Percentiles rank a stretch among this genome's conserved stretches.
phyloP scores from a whole-genome alignment of 2,113 vertebrate genomes.

The Syngnathoides biaculeatus region DNA sequence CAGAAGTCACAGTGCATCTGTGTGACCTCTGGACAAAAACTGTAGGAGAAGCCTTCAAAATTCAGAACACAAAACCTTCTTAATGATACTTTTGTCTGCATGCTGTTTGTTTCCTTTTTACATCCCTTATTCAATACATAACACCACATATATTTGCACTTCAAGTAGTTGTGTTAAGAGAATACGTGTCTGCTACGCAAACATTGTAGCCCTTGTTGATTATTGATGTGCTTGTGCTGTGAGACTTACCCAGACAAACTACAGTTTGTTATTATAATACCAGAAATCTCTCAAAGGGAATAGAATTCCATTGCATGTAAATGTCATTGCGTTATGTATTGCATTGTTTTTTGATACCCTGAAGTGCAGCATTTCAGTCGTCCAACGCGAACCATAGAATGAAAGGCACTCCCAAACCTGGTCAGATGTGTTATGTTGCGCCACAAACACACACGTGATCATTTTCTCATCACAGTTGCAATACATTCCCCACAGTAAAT shows the following conservation, averaged over 20 bases:
- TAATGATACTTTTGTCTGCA: neutral
- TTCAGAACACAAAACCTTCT: neutral
- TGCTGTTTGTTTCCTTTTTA: neutral
- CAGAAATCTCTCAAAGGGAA: slow-evolving; percentile 10
- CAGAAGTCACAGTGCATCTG: too few species aligned
- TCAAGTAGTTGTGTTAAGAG: neutral
- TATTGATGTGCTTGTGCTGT: slow-evolving; percentile 14
- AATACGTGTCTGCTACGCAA: neutral
- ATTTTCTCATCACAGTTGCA: slow-evolving; percentile 44
- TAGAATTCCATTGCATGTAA: slow-evolving; percentile 14
- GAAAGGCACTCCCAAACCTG: slow-evolving; percentile 5
- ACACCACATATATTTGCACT: slow-evolving; percentile 2
- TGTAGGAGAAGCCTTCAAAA: neutral
- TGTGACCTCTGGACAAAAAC: neutral
- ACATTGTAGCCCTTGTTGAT: slow-evolving; percentile 1
- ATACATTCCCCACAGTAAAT: slow-evolving; percentile 50
- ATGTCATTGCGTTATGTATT: slow-evolving; percentile 15
- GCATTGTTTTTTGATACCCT: slow-evolving; percentile 7
- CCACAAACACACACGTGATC: slow-evolving; percentile 22
- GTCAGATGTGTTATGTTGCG: slow-evolving; percentile 20
- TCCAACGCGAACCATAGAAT: slow-evolving; percentile 2
- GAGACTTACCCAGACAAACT: slow-evolving; percentile 10
- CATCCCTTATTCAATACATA: neutral
- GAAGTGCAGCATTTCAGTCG: slow-evolving; percentile 11
- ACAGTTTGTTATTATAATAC: neutral